phyloP scores from a whole-genome alignment of 1,140 invertebrate genomes.

The Brachionus sp. region DNA sequence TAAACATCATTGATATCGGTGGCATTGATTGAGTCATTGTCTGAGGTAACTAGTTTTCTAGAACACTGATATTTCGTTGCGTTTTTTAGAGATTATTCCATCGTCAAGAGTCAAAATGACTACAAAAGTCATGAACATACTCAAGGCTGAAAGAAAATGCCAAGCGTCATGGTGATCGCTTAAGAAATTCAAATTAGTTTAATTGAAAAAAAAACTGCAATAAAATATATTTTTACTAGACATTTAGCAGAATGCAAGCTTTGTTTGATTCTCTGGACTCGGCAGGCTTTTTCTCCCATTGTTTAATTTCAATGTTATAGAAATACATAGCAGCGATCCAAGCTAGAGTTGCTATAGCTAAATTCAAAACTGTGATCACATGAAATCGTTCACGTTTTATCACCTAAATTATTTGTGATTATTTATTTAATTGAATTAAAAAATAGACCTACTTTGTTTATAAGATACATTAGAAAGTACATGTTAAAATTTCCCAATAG shows the following conservation, averaged over 20 bases:
- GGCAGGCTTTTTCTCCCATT: constrained; percentile 63
- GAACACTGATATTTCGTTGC: constrained; percentile 38
- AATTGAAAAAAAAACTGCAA: not conserved
- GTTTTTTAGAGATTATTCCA: constrained; percentile 36
- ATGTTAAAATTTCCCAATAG: constrained; percentile 78
- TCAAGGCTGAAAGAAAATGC: constrained; percentile 79
- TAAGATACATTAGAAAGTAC: constrained; percentile 77
- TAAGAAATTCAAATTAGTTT: not conserved
- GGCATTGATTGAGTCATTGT: not conserved
- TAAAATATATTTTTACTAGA: constrained; percentile 62
- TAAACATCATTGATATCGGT: not conserved
- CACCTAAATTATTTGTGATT: not conserved
- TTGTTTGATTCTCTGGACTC: constrained; percentile 72
- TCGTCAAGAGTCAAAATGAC: constrained; percentile 49
- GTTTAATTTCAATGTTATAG: constrained; percentile 46
- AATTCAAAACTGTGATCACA: not conserved
- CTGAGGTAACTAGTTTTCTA: not conserved
- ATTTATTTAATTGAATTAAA: not conserved
- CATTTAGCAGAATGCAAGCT: constrained; percentile 70
- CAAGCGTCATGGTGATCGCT: constrained; percentile 79
- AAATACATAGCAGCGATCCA: constrained; percentile 11
- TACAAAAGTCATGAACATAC: constrained; percentile 78
- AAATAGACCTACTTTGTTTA: constrained; percentile 72
- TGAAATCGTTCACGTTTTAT: constrained; percentile 36
- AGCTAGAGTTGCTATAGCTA: constrained; percentile 22